Percentiles rank a stretch among this genome's conserved stretches.
These are phyloP conservation scores for Linurgus olivaceus DNA, from an alignment of 2,797 vertebrate species.

Conservation along the genomic window DNA sequence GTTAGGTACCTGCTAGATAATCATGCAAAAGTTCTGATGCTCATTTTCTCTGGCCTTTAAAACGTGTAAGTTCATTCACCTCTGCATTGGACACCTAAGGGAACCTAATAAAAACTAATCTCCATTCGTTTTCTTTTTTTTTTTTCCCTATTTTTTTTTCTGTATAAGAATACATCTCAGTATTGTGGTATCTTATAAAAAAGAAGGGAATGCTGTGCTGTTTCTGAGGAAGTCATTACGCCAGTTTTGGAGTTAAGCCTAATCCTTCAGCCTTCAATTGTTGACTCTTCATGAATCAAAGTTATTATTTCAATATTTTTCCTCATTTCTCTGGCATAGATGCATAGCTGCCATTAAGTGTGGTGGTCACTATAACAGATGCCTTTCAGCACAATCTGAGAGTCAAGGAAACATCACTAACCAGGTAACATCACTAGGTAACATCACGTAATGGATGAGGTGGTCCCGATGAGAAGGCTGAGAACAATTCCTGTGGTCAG, in stretches of 20 bases:
- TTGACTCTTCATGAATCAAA: not conserved
- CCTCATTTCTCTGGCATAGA: not conserved
- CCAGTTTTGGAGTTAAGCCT: not conserved
- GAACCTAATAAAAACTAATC: not conserved
- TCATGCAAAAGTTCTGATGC: not conserved
- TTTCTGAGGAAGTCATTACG: not conserved
- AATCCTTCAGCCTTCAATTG: not conserved
- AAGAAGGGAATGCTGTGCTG: not conserved
- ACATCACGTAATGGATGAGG: not conserved
- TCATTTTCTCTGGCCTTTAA: not conserved
- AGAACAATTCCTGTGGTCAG: not conserved
- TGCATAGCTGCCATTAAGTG: not conserved
- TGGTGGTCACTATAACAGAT: not conserved
- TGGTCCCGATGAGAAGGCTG: not conserved
- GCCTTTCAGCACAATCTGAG: not conserved
- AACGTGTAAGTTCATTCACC: not conserved
- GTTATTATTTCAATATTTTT: not conserved
- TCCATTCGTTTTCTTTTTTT: not conserved
- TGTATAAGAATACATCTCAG: not conserved
- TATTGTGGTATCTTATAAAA: not conserved
- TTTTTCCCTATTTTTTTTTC: not conserved
- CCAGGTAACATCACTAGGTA: not conserved
- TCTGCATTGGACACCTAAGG: not conserved
- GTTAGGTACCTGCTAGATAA: not conserved
- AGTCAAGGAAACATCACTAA: not conserved